phyloP scores from a whole-genome alignment of 2,888 invertebrate genomes.

The Xylocampa areola region DNA sequence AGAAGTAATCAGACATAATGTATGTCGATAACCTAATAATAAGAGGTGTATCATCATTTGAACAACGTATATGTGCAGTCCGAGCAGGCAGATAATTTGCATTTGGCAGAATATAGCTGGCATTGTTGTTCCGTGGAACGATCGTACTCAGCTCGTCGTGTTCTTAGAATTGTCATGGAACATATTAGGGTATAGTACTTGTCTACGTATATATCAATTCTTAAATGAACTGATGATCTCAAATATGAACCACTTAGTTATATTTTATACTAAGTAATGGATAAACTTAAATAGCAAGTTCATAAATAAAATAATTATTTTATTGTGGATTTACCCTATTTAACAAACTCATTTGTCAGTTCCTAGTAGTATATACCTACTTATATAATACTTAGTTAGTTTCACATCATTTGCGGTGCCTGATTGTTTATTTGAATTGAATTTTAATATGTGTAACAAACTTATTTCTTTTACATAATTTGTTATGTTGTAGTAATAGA shows the following conservation, averaged over 20 bases:
- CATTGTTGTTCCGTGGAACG: conserved; percentile 42
- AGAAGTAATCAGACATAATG: conserved; percentile 38
- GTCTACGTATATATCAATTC: conserved; percentile 22
- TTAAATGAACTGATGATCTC: conserved; percentile 33
- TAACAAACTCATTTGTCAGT: conserved; percentile 1
- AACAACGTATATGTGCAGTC: conserved; percentile 24
- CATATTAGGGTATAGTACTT: conserved; percentile 43
- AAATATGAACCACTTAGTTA: conserved; percentile 16
- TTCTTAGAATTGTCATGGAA: conserved; percentile 40
- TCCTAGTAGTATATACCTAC: too few species aligned
- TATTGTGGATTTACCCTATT: conserved; percentile 10
- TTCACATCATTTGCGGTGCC: conserved; percentile 10
- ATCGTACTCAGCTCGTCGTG: conserved; percentile 11
- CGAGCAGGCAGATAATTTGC: conserved; percentile 57
- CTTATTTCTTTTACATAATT: too few species aligned
- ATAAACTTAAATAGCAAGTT: conserved; percentile 14
- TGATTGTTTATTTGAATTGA: conserved; percentile 20
- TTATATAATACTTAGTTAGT: conserved; percentile 2
- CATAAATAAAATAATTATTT: conserved; percentile 4
- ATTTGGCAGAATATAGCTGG: conserved; percentile 53
- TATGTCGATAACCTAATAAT: conserved; percentile 42
- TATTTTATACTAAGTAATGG: conserved; percentile 1
- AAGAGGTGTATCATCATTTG: conserved; percentile 25
- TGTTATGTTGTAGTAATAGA: too few species aligned
- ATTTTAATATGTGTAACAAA: conserved; percentile 11